Percentiles rank a stretch among this genome's conserved stretches.
phyloP scores from a whole-genome alignment of 30 jellyfish, hydroid and myxozoan species.

The Cassiopea xamachana region DNA sequence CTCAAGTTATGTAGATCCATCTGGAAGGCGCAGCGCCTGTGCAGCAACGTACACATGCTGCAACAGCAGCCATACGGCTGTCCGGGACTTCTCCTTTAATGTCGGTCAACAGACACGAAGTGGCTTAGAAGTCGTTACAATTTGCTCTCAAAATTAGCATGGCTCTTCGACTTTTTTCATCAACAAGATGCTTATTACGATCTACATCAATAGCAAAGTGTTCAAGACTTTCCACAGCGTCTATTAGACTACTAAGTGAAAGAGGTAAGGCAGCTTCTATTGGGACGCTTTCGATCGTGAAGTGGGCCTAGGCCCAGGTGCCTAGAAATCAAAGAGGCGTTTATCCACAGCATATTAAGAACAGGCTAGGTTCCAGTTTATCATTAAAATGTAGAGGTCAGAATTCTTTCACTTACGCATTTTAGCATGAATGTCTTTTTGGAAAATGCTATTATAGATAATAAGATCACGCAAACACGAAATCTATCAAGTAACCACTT shows the following conservation, averaged over 20 bases:
- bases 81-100: conserved; percentile 17
- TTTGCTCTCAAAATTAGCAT: conserved; percentile 29
- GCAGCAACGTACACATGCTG: conserved; percentile 27
- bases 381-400: too few species aligned
- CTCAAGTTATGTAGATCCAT: too few species aligned
- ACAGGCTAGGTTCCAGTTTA: too few species aligned
- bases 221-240: conserved; percentile 51
- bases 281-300: conserved; percentile 67
- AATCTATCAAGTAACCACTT: too few species aligned
- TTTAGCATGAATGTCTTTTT: too few species aligned
- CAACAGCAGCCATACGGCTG: conserved; percentile 15
- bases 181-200: conserved; percentile 51
- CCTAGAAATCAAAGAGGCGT: too few species aligned
- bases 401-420: too few species aligned
- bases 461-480: too few species aligned
- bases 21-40: conserved; percentile 10
- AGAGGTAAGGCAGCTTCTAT: conserved; percentile 34
- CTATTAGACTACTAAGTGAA: conserved; percentile 37
- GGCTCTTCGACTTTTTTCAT: conserved; percentile 64
- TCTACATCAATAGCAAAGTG: conserved; percentile 31
- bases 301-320: conserved; percentile 21
- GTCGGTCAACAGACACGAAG: conserved; percentile 2
- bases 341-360: too few species aligned
- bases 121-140: not conserved
- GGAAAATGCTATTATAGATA: too few species aligned